A percentile compares a stretch with the other conserved stretches of the same genome.
These are phyloP conservation scores for Drosophila seclusa DNA, from an alignment of 2,888 invertebrate species.

Conservation along the genomic window DNA sequence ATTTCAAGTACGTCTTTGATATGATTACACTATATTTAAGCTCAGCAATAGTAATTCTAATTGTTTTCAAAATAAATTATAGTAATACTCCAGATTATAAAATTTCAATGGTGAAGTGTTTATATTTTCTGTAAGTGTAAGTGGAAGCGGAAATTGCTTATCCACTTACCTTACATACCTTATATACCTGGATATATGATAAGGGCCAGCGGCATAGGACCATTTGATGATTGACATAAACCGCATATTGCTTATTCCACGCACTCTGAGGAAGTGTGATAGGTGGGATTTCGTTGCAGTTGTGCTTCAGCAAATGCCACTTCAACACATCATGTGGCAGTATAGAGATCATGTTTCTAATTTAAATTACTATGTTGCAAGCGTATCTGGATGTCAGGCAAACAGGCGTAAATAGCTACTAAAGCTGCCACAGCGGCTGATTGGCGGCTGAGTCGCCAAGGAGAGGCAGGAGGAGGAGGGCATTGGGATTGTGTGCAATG, in stretches of 20 bases:
- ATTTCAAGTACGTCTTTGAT: not conserved
- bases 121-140: slow-evolving; percentile 13
- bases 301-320: slow-evolving; percentile 15
- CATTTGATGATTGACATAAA: slow-evolving; percentile 27
- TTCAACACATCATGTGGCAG: slow-evolving; percentile 27
- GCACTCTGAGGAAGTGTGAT: slow-evolving; percentile 31
- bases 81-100: too few relatives aligned
- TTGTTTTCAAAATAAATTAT: not conserved
- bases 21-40: too few relatives aligned
- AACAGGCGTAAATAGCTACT: slow-evolving; percentile 51
- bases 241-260: slow-evolving; percentile 18
- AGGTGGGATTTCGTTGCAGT: slow-evolving; percentile 22
- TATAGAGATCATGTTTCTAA: slow-evolving; percentile 54
- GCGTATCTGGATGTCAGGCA: slow-evolving; percentile 35
- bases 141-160: slow-evolving; percentile 49
- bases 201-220: slow-evolving; percentile 27
- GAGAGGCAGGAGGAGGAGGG: slow-evolving; percentile 8
- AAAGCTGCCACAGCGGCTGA: slow-evolving; percentile 29
- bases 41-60: not conserved
- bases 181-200: slow-evolving; percentile 6
- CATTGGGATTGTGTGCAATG: slow-evolving; percentile 48
- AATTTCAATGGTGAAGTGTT: not conserved
- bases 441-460: slow-evolving; percentile 24
- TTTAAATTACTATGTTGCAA: slow-evolving; percentile 51
- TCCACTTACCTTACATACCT: not conserved